A percentile compares a stretch with the other conserved stretches of the same genome.
These are phyloP conservation scores for Columbina picui DNA, from an alignment of 2,113 vertebrate species.

Conservation along the genomic window DNA sequence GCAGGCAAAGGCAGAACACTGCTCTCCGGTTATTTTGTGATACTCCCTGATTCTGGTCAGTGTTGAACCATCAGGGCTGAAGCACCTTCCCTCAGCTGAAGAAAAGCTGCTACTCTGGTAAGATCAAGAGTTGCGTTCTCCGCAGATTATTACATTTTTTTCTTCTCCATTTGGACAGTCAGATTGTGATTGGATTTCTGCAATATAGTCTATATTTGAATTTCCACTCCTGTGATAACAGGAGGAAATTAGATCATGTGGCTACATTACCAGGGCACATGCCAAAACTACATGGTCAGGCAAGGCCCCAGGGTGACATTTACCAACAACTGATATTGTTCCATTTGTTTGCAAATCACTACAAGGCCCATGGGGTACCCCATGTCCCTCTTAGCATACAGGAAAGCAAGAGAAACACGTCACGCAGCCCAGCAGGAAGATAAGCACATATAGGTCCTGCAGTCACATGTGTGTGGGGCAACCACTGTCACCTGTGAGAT, in stretches of 20 bases:
- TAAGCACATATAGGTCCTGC: neutral
- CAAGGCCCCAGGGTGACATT: neutral
- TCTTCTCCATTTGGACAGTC: neutral
- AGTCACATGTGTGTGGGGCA: neutral
- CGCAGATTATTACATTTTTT: neutral
- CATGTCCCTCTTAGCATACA: neutral
- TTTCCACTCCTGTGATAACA: neutral
- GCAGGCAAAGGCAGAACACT: neutral
- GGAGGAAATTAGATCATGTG: neutral
- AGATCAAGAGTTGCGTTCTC: neutral
- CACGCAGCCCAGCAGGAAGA: neutral
- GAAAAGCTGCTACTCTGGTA: neutral
- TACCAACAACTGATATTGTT: rapidly evolving
- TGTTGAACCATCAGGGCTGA: neutral
- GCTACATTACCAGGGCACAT: neutral
- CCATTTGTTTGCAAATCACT: neutral
- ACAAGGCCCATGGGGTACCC: neutral
- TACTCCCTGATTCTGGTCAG: neutral
- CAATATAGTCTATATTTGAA: neutral
- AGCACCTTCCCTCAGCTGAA: neutral
- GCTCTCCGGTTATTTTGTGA: neutral
- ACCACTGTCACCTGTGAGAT: neutral
- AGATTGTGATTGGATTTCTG: neutral
- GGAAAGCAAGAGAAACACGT: neutral
- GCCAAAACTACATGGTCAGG: neutral